Conservation (phyloP, 2,113 vertebrate species). For the Brachyistius frenatus region DNA sequence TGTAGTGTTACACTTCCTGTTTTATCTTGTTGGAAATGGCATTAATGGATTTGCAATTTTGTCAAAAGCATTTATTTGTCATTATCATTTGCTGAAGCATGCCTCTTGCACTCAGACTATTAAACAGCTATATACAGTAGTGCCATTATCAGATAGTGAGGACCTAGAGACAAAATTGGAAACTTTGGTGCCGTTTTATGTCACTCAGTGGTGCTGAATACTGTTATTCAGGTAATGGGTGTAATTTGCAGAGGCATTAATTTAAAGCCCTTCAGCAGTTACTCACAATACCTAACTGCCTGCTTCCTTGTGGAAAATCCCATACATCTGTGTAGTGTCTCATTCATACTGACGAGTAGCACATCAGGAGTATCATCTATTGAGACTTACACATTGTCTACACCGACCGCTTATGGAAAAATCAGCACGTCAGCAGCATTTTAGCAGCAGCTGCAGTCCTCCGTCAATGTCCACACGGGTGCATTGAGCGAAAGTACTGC, state of each 20-base stretch:
- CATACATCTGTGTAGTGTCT: conserved; percentile 27
- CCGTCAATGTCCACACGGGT: conserved; percentile 18
- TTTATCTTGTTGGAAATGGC: conserved; percentile 34
- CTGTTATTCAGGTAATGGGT: conserved; percentile 54
- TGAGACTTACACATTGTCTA: conserved; percentile 12
- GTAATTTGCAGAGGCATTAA: conserved; percentile 56
- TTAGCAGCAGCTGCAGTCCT: conserved; percentile 25
- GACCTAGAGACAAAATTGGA: conserved; percentile 48
- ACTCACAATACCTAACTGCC: conserved; percentile 9
- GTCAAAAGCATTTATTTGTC: conserved; percentile 64
- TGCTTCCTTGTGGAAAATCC: conserved; percentile 30
- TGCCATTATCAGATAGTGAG: conserved; percentile 55
- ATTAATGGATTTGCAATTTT: conserved; percentile 35
- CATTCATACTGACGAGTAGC: neutral
- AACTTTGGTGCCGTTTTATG: conserved; percentile 45
- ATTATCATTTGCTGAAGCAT: conserved; percentile 38
- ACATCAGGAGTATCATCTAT: neutral
- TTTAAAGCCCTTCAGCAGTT: conserved; percentile 44
- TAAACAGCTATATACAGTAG: conserved; percentile 29
- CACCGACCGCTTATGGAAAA: neutral
- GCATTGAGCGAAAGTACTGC: neutral
- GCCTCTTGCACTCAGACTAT: conserved; percentile 41
- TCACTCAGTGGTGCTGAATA: conserved; percentile 45
- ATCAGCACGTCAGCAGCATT: conserved; percentile 14
- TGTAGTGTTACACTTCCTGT: conserved; percentile 17